phyloP scores from a whole-genome alignment of 2,797 vertebrate species.

The Tolypeutes matacus region DNA sequence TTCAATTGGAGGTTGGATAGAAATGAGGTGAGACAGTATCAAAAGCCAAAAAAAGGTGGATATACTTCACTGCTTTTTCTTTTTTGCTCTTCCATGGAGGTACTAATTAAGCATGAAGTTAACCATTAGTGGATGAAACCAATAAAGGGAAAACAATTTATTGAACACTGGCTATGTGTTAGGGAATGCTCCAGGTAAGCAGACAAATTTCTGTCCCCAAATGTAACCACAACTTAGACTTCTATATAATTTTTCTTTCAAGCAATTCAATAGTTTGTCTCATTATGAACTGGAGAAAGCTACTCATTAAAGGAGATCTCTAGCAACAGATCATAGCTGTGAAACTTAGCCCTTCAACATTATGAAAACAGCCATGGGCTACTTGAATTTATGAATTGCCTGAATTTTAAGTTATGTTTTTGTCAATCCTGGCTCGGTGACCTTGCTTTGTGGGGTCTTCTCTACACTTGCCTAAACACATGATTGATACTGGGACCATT shows the following conservation, averaged over 20 bases:
- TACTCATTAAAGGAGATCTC: neutral
- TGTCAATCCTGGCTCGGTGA: neutral
- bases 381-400: neutral
- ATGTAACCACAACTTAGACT: neutral
- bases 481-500: neutral
- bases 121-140: neutral
- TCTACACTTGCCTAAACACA: neutral
- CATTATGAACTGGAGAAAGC: slow-evolving; percentile 1
- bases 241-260: slow-evolving; percentile 31
- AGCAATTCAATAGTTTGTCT: neutral
- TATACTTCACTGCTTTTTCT: neutral
- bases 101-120: slow-evolving; percentile 81
- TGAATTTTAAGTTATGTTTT: neutral
- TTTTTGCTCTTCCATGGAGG: slow-evolving; percentile 9
- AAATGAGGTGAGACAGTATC: neutral
- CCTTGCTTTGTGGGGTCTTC: neutral
- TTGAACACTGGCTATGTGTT: neutral
- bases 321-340: neutral
- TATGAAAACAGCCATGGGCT: neutral
- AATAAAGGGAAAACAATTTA: neutral
- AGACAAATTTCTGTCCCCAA: neutral
- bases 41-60: neutral
- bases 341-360: neutral
- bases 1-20: neutral
- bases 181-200: neutral